Conservation (phyloP, 92 coral and sea anemone species). For the Umimayanthus kanabou region DNA sequence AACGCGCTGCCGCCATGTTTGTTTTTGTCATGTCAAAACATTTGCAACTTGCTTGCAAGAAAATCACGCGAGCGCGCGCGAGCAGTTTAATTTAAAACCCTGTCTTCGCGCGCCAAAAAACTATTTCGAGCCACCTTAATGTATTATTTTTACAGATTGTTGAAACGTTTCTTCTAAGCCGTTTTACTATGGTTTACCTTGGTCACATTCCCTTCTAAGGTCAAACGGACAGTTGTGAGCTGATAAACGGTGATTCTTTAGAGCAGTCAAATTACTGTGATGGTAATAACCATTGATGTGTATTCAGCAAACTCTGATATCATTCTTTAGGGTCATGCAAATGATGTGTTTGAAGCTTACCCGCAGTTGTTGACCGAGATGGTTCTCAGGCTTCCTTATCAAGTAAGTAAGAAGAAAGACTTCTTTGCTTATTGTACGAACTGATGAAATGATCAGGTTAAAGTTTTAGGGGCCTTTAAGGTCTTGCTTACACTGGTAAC, state of each 20-base stretch:
- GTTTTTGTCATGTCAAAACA: too few species aligned
- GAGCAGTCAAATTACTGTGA: too few species aligned
- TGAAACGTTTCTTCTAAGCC: not conserved
- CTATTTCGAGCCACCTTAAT: too few species aligned
- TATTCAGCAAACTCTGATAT: not conserved
- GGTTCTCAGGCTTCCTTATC: slow-evolving; percentile 95
- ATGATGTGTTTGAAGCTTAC: slow-evolving; percentile 97
- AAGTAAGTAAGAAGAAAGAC: slow-evolving; percentile 43
- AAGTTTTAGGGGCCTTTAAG: not conserved
- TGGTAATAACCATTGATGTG: not conserved
- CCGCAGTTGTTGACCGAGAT: slow-evolving; percentile 95
- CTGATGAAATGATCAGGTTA: not conserved
- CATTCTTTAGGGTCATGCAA: slow-evolving; percentile 85
- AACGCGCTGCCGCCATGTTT: too few species aligned
- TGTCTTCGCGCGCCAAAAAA: too few species aligned
- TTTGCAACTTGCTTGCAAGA: too few species aligned
- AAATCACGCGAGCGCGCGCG: too few species aligned
- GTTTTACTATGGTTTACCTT: not conserved
- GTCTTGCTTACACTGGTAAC: too few species aligned
- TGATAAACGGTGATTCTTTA: not conserved
- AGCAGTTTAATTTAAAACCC: too few species aligned
- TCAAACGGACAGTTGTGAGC: not conserved
- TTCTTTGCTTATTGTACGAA: not conserved
- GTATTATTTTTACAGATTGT: not conserved
- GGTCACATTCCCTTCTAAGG: not conserved